Evolutionary conservation across 2,888 invertebrate genomes (phyloP).

Genomic region (Thelaira solivaga): DNA sequence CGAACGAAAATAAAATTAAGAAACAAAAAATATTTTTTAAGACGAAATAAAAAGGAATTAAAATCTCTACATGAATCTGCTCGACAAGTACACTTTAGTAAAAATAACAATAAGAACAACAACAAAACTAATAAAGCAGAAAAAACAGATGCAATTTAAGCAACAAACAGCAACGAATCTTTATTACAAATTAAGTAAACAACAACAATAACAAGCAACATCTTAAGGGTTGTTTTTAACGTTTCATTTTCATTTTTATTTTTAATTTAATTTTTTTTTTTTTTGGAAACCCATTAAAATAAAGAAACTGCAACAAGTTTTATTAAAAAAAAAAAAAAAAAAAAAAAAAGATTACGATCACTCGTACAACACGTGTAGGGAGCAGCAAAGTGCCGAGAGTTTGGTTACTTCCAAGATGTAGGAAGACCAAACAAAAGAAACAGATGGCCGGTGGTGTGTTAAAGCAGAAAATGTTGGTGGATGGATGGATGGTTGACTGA

Average conservation of each 20-base stretch:
- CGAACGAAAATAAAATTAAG: not conserved
- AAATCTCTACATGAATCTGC: conserved; percentile 51
- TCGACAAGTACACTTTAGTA: conserved; percentile 1
- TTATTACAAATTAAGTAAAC: conserved; percentile 32
- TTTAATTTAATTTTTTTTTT: too few relatives aligned
- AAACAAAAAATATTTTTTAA: conserved; percentile 15
- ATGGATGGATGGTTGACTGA: conserved; percentile 26
- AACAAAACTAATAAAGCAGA: not conserved
- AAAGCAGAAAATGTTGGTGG: conserved; percentile 22
- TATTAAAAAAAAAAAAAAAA: not conserved
- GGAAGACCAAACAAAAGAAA: conserved; percentile 47
- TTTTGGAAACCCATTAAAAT: not conserved
- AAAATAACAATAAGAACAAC: conserved; percentile 38
- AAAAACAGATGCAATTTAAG: conserved; percentile 55
- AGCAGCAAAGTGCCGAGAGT: not conserved
- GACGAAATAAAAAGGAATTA: conserved; percentile 48
- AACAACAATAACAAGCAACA: too few relatives aligned
- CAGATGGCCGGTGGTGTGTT: conserved; percentile 38
- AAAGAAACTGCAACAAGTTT: conserved; percentile 55
- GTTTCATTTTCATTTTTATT: too few relatives aligned
- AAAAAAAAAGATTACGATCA: conserved; percentile 32
- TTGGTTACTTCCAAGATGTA: conserved; percentile 25
- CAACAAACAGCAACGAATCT: not conserved
- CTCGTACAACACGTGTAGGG: conserved; percentile 49
- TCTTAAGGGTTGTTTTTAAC: conserved; percentile 49